phyloP scores from a whole-genome alignment of 2,888 invertebrate species.

The Steromphala cineraria region DNA sequence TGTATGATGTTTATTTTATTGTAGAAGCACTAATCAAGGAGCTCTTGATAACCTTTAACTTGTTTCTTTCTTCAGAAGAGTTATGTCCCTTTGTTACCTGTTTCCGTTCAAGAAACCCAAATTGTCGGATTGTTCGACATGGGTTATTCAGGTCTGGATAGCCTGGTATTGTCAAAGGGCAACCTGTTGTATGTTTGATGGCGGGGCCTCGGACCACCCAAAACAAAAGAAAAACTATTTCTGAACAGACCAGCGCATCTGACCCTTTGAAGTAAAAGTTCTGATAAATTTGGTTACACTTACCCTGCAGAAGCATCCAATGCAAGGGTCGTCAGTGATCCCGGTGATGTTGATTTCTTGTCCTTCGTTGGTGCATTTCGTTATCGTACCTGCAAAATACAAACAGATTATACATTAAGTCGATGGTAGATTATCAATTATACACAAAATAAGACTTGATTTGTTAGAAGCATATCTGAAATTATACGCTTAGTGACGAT shows the following conservation, averaged over 20 bases:
- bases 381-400: slow-evolving; percentile 52
- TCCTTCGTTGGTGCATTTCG: slow-evolving; percentile 56
- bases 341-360: slow-evolving; percentile 51
- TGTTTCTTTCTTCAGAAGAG: not conserved
- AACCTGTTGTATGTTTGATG: slow-evolving; percentile 1
- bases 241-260: too few relatives aligned
- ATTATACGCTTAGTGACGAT: not conserved
- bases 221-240: not conserved
- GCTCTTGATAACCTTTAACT: slow-evolving; percentile 9
- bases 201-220: not conserved
- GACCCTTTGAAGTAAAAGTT: too few relatives aligned
- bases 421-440: not conserved
- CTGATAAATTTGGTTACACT: slow-evolving; percentile 17
- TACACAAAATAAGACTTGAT: not conserved
- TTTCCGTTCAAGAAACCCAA: not conserved
- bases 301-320: slow-evolving; percentile 60
- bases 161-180: not conserved
- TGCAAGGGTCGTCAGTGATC: slow-evolving; percentile 62
- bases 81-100: not conserved
- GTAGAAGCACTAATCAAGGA: slow-evolving; percentile 6
- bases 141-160: not conserved
- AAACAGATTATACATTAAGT: not conserved
- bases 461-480: not conserved
- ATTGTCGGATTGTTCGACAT: not conserved
- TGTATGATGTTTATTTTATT: slow-evolving; percentile 16